A percentile compares a stretch with the other conserved stretches of the same genome.
Evolutionary conservation across 2,113 vertebrate species (phyloP).

Genomic region (Neodon shergylaensis): DNA sequence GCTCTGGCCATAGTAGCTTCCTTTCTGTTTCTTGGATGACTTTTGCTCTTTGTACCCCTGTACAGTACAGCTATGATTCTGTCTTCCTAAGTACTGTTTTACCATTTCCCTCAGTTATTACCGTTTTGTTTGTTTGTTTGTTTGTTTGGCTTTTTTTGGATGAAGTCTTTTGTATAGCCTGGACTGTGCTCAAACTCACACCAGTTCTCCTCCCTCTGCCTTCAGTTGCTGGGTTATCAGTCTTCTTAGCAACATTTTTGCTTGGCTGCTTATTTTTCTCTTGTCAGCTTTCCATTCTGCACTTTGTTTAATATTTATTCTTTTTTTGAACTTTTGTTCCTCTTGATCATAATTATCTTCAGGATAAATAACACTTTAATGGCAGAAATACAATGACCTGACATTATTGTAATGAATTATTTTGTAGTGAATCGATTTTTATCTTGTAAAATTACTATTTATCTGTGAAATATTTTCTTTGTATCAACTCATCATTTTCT

Average conservation of each 20-base stretch:
- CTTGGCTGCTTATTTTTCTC: not conserved
- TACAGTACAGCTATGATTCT: not conserved
- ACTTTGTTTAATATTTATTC: not conserved
- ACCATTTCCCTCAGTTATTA: not conserved
- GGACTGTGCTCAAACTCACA: not conserved
- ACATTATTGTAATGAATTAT: not conserved
- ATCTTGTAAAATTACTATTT: not conserved
- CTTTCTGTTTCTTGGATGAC: not conserved
- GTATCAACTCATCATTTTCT: not conserved
- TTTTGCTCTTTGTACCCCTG: not conserved
- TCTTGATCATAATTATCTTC: not conserved
- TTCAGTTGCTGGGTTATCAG: not conserved
- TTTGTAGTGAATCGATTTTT: not conserved
- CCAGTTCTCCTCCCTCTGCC: not conserved
- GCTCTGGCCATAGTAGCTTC: not conserved
- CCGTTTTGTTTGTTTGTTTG: not conserved
- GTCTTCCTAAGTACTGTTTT: not conserved
- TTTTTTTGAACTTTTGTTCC: not conserved
- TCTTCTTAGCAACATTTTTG: not conserved
- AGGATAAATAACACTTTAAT: slow-evolving; percentile 31
- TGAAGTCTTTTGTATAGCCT: not conserved
- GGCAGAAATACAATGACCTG: not conserved
- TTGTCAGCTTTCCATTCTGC: not conserved
- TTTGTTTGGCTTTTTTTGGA: not conserved
- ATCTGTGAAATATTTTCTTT: not conserved